phyloP scores from a whole-genome alignment of 1,140 invertebrate species.

The Coptotermes formosanus region DNA sequence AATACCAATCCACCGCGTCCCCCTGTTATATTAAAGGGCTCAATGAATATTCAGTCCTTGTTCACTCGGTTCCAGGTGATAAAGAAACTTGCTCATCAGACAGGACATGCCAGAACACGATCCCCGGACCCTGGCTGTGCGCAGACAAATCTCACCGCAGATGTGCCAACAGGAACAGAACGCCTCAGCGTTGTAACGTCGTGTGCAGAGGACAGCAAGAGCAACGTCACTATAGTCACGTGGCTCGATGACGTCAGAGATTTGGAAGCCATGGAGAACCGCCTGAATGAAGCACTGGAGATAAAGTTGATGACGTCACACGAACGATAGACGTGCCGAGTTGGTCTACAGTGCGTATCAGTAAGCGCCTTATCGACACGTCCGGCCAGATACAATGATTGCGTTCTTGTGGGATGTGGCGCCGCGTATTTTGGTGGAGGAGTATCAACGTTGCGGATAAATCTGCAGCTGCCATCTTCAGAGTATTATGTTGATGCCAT shows the following conservation, averaged over 20 bases:
- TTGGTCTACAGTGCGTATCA: too few species aligned
- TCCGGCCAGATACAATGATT: too few species aligned
- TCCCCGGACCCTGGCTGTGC: not conserved
- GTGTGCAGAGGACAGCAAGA: not conserved
- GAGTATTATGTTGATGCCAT: too few species aligned
- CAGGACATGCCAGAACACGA: not conserved
- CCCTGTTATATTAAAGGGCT: too few species aligned
- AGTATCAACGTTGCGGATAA: too few species aligned
- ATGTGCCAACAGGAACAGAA: not conserved
- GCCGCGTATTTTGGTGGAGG: too few species aligned
- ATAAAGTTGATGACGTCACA: not conserved
- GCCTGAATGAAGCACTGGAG: not conserved
- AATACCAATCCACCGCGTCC: too few species aligned
- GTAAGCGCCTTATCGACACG: too few species aligned
- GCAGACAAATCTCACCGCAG: not conserved
- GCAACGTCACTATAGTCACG: not conserved
- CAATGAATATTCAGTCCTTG: too few species aligned
- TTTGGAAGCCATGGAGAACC: not conserved
- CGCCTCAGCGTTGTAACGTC: not conserved
- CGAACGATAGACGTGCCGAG: too few species aligned
- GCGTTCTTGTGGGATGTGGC: too few species aligned
- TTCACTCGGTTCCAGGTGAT: not conserved
- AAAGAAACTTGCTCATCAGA: not conserved
- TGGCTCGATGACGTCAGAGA: conserved; percentile 3
- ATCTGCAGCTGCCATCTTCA: too few species aligned